Conservation (phyloP, 2,888 invertebrate genomes). For the Caenorhabditis afra region DNA sequence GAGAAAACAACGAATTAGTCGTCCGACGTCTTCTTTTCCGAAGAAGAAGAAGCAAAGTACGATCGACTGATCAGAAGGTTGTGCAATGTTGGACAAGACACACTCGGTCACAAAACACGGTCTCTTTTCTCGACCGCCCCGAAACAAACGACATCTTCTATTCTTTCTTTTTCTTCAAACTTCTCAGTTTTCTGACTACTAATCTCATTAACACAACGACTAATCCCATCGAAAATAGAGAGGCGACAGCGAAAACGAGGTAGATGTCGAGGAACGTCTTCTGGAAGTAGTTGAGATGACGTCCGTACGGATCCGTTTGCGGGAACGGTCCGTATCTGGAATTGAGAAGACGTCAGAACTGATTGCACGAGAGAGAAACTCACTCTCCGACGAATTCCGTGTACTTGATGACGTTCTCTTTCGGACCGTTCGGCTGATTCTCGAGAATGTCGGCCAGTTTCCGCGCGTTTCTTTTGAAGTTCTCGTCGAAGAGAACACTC, state of each 20-base stretch:
- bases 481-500: constrained; percentile 22
- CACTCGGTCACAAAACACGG: background rate
- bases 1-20: too few species aligned
- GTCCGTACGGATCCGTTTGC: constrained; percentile 48
- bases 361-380: too few species aligned
- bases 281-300: constrained; percentile 47
- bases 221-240: background rate
- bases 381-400: constrained; percentile 47
- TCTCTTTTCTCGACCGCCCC: too few species aligned
- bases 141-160: background rate
- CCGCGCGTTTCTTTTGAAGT: constrained; percentile 28
- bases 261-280: constrained; percentile 50
- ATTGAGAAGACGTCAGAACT: background rate
- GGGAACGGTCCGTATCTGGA: constrained; percentile 57
- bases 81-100: too few species aligned
- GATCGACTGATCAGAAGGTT: too few species aligned
- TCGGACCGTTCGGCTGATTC: constrained; percentile 48
- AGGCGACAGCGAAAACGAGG: constrained; percentile 16
- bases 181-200: background rate
- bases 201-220: background rate
- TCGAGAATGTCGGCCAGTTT: constrained; percentile 30
- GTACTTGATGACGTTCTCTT: constrained; percentile 37
- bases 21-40: too few species aligned
- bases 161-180: constrained; percentile 1
- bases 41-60: too few species aligned